Evolutionary conservation across 30 jellyfish, hydroid and myxozoan genomes (phyloP), one percentile per base, ranked within the genome.

Genomic region (Phacellophora camtschatica): DNA sequence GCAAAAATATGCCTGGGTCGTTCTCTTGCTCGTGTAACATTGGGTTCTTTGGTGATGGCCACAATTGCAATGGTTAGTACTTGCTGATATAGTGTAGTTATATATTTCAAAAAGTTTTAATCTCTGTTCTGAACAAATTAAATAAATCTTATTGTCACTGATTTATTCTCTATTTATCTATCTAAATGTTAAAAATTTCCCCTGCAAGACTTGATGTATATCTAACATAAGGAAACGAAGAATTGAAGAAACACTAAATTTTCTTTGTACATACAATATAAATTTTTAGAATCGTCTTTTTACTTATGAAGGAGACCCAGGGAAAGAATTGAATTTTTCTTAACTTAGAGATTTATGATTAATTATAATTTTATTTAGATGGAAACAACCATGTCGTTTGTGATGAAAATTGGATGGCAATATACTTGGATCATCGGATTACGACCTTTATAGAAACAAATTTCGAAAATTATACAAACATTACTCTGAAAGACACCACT

Each of bases 31-130:
- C 19, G 7, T 78, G 90, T 33, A 78, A 18, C 24, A 37, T 11
- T 42, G 86, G 86, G 56, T 53, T 28, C 27, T 73, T 30, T 8
- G 86, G 86, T 42, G 66, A 73, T 73, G 86, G 86, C 5, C 51
- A 1, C 4, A 42, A 63, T 5, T 73, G 86, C 19, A 36, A 30
- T 28, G 66, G 86, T 73, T 9, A 68, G 82, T n/a, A n/a, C n/a
- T n/a, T n/a, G n/a, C n/a, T n/a, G n/a, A n/a, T n/a, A n/a, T n/a
- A n/a, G n/a, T n/a, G n/a, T n/a, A n/a, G n/a, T n/a, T n/a, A n/a
- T n/a, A n/a, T n/a, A n/a, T n/a, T n/a, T n/a, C n/a, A n/a, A n/a
- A n/a, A n/a, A n/a, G n/a, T n/a, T n/a, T n/a, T n/a, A n/a, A n/a
- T n/a, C n/a, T n/a, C n/a, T n/a, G n/a, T n/a, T n/a, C n/a, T n/a